These are phyloP conservation scores for Diaphora mendica DNA, from an alignment of 2,888 invertebrate species.

Conservation along the genomic window DNA sequence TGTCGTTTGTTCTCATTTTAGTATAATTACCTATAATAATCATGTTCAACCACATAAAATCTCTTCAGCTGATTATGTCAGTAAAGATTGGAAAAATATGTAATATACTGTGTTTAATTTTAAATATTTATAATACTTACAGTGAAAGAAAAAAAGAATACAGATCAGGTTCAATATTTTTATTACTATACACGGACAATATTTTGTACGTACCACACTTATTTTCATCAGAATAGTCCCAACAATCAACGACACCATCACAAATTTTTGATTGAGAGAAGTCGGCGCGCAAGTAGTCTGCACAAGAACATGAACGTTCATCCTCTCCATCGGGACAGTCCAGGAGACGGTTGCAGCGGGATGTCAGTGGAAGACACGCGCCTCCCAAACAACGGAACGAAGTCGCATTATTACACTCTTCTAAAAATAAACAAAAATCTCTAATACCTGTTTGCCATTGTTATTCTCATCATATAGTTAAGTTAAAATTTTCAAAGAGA, in stretches of 20 bases:
- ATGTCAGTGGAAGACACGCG: conserved; percentile 88
- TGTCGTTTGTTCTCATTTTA: neutral
- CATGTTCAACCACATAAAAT: neutral
- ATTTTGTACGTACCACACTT: conserved; percentile 87
- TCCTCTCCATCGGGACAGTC: conserved; percentile 91
- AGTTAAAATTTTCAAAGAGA: neutral
- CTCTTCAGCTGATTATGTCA: too few species aligned
- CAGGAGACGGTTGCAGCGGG: conserved; percentile 90
- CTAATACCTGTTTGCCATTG: neutral
- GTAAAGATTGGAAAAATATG: too few species aligned
- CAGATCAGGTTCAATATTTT: too few species aligned
- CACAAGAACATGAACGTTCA: conserved; percentile 91
- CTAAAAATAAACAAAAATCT: conserved; percentile 53
- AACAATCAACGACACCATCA: conserved; percentile 92
- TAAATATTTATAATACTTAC: neutral
- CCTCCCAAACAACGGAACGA: conserved; percentile 88
- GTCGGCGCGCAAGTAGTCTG: conserved; percentile 90
- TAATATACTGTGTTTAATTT: neutral
- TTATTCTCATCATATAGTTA: neutral
- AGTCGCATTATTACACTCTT: conserved; percentile 80
- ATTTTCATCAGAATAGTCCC: conserved; percentile 92
- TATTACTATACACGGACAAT: neutral
- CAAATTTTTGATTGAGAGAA: conserved; percentile 91
- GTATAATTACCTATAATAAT: neutral
- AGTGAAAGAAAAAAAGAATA: neutral